A percentile compares a stretch with the other conserved stretches of the same genome.
phyloP scores from a whole-genome alignment of 2,888 invertebrate genomes.

The Matsumyia berberina region DNA sequence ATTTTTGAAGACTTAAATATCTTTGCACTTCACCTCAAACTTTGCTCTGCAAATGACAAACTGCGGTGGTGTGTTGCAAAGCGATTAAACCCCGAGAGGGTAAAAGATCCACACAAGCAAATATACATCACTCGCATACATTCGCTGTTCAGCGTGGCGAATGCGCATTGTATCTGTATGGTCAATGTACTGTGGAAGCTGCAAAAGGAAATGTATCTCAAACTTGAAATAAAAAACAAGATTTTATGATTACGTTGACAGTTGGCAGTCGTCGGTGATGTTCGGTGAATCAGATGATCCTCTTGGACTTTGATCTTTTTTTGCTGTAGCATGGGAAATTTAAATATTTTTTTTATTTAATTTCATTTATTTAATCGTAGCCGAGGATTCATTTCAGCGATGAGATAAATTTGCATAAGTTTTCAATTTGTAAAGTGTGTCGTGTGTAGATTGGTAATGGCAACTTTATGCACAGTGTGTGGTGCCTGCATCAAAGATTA shows the following conservation, averaged over 20 bases:
- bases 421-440: too few species aligned
- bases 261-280: constrained; percentile 9
- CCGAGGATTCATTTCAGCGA: too few species aligned
- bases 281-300: neutral
- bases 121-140: neutral
- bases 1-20: neutral
- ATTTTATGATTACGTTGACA: constrained; percentile 42
- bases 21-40: constrained; percentile 26
- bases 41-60: constrained; percentile 13
- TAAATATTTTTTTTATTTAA: neutral
- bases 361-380: neutral
- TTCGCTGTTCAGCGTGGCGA: neutral
- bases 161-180: constrained; percentile 1
- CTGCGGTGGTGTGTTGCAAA: neutral
- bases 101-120: constrained; percentile 1
- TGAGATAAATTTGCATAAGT: too few species aligned
- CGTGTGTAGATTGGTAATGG: too few species aligned
- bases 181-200: constrained; percentile 19
- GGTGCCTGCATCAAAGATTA: too few species aligned
- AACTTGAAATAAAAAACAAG: constrained; percentile 16
- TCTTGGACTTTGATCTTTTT: neutral
- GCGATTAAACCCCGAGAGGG: constrained; percentile 12
- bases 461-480: too few species aligned
- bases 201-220: constrained; percentile 36
- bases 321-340: too few species aligned